Evolutionary conservation across 2,888 invertebrate species (phyloP), one percentile per base, ranked within the genome.

Genomic region (Temnothorax rugatulus): DNA sequence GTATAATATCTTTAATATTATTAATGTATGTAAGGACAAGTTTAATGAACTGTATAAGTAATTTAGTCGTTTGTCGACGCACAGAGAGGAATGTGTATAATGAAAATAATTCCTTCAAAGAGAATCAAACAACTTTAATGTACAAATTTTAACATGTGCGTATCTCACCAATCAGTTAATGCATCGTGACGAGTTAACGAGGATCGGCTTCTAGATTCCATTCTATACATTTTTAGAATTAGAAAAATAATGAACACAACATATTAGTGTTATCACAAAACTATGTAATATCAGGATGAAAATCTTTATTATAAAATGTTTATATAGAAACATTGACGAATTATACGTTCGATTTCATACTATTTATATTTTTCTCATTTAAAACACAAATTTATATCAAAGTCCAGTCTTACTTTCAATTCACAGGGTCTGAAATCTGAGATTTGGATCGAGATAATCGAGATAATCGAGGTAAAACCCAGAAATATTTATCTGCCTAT

Each of bases 401-500:
- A 50, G 5, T 50, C 13, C 11, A 68, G 2, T 64, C 9, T 11
- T 4, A 25, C 25, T 66, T 76, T 0, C 54, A 66, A 66, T 66
- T 76, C 18, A 25, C 15, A 5, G 29, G 47, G 2, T 50, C 18
- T 29, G 15, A 66, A 64, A 66, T 76, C 15, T 47, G 11, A 5
- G 25, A 76, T 52, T 64, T 64, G 64, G 25, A n/a, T n/a, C n/a
- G n/a, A n/a, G n/a, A 64, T 64, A 47, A 85, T 47, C 63, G 54
- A 64, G 74, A 54, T 61, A 54, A 34, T 34, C 34, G 34, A 34
- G 0, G 34, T 34, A 34, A 47, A 47, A 74, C 59, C 47, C 64
- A 29, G 73, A 77, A 86, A 86, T 50, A 82, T 63, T 84, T 52
- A 44, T 44, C 21, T 82, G 63, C 54, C 47, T 74, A 61, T 79